Conservation (phyloP, 1,140 invertebrate genomes). For the Drosophila seguyi region DNA sequence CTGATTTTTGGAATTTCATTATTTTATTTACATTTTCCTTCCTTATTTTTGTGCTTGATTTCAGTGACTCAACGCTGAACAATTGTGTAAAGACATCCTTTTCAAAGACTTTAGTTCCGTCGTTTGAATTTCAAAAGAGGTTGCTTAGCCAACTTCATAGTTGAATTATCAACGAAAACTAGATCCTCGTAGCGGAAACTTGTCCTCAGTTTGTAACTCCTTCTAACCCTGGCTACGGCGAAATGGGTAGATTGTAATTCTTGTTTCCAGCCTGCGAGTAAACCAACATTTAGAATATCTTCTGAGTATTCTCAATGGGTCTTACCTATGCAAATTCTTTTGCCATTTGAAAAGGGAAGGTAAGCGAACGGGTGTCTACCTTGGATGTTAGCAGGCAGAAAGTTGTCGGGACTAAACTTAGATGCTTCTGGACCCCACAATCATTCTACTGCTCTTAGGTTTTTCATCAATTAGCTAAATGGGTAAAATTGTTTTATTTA, state of each 20-base stretch:
- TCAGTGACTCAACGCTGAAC: neutral
- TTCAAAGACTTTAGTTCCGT: conserved; percentile 4
- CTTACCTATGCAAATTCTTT: conserved; percentile 66
- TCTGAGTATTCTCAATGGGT: neutral
- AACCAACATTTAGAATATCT: neutral
- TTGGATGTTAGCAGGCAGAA: conserved; percentile 53
- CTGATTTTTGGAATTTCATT: too few relatives aligned
- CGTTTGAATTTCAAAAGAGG: conserved; percentile 47
- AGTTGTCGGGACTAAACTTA: conserved; percentile 73
- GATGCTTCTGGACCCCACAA: conserved; percentile 67
- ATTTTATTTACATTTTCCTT: too few relatives aligned
- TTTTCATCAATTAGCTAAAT: conserved; percentile 12
- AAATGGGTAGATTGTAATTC: conserved; percentile 52
- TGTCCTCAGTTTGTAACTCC: conserved; percentile 63
- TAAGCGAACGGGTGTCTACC: conserved; percentile 57
- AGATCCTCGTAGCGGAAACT: conserved; percentile 61
- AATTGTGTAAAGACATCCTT: neutral
- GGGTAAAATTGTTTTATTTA: neutral
- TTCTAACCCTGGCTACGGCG: conserved; percentile 56
- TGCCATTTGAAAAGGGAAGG: conserved; percentile 71
- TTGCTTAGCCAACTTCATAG: conserved; percentile 41
- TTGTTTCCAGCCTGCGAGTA: conserved; percentile 61
- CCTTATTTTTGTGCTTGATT: neutral
- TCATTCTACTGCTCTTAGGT: conserved; percentile 47
- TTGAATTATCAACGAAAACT: conserved; percentile 41